Conservation (phyloP, 2,888 invertebrate species). For the Autographa pulchrina region DNA sequence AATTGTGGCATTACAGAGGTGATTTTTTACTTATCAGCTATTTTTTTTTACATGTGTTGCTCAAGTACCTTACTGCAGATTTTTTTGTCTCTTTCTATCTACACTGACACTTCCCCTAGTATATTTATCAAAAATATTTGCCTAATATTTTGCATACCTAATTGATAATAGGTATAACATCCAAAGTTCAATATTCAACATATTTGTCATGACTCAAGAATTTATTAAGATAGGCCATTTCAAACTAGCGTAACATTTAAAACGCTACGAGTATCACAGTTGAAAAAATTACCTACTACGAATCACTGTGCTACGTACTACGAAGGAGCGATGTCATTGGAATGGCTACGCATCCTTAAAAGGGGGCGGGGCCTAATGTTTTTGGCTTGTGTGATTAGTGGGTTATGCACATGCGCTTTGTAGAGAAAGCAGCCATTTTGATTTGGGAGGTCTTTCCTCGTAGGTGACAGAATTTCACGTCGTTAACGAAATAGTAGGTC, state of each 20-base stretch:
- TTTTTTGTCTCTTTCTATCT: too few species aligned
- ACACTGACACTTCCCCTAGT: too few species aligned
- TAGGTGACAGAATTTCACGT: neutral
- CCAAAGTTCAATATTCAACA: too few species aligned
- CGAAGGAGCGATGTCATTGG: neutral
- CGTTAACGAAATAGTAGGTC: too few species aligned
- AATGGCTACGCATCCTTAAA: slow-evolving; percentile 1
- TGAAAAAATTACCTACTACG: neutral
- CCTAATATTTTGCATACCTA: too few species aligned
- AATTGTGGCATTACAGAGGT: too few species aligned
- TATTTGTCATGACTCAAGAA: too few species aligned
- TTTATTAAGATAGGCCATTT: neutral
- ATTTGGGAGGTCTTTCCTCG: neutral
- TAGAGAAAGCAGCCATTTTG: slow-evolving; percentile 29
- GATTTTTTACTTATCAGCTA: too few species aligned
- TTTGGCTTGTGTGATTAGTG: neutral
- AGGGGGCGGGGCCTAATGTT: slow-evolving; percentile 24
- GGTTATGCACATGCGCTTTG: slow-evolving; percentile 44
- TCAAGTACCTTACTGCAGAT: too few species aligned
- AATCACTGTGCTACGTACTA: slow-evolving; percentile 1
- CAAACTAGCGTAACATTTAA: neutral
- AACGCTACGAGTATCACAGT: neutral
- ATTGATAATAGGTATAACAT: too few species aligned
- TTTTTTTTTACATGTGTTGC: too few species aligned
- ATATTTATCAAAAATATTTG: too few species aligned